Evolutionary conservation across 2,888 invertebrate genomes (phyloP).

Genomic region (Dilophus febrilis): DNA sequence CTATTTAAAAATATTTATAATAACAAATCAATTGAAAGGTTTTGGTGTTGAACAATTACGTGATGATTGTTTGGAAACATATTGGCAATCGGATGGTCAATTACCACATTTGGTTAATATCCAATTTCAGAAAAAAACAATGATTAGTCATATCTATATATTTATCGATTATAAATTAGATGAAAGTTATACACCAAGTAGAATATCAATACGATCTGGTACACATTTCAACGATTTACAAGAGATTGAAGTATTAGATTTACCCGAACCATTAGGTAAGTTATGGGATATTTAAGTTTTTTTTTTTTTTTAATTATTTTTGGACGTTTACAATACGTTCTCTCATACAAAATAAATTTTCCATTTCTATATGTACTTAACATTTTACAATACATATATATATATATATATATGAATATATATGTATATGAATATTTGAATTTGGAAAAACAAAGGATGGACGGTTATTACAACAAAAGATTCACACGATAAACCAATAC

Average conservation of each 20-base stretch:
- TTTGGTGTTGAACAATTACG: slow-evolving; percentile 95
- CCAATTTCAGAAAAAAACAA: slow-evolving; percentile 88
- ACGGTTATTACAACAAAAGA: slow-evolving; percentile 84
- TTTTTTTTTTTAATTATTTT: slow-evolving; percentile 2
- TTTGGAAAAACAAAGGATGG: slow-evolving; percentile 90
- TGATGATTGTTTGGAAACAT: slow-evolving; percentile 91
- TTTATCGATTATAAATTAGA: slow-evolving; percentile 97
- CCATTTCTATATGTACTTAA: too few species aligned
- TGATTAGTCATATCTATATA: slow-evolving; percentile 86
- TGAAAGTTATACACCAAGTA: slow-evolving; percentile 96
- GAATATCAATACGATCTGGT: slow-evolving; percentile 82
- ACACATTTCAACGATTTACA: slow-evolving; percentile 93
- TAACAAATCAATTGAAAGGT: slow-evolving; percentile 36
- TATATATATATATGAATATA: slow-evolving; percentile 1
- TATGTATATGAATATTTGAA: background rate
- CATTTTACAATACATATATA: too few species aligned
- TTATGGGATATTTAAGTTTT: background rate
- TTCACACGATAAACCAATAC: slow-evolving; percentile 67
- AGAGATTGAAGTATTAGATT: slow-evolving; percentile 84
- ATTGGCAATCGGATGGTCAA: slow-evolving; percentile 99
- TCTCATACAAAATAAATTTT: too few species aligned
- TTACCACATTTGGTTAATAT: slow-evolving; percentile 95
- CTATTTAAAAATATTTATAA: background rate
- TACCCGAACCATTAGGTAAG: slow-evolving; percentile 73
- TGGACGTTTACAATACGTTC: background rate